phyloP scores from a whole-genome alignment of 2,113 vertebrate genomes.

The Chroicocephalus ridibundus region DNA sequence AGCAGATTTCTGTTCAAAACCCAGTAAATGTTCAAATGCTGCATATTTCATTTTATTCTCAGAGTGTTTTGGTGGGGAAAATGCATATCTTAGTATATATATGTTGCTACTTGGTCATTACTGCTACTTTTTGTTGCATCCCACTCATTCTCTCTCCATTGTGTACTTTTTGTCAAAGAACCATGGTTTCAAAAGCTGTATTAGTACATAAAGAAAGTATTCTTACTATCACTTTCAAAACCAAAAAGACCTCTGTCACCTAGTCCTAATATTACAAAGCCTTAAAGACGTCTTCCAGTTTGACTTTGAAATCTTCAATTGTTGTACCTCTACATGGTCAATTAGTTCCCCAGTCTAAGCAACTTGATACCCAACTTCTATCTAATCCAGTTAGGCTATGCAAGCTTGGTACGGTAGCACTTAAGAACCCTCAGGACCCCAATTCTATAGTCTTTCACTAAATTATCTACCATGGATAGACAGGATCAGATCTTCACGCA shows the following conservation, averaged over 20 bases:
- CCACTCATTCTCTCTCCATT: not conserved
- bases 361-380: not conserved
- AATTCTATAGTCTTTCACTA: not conserved
- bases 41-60: not conserved
- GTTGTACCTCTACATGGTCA: not conserved
- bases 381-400: not conserved
- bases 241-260: fast-evolving
- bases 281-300: not conserved
- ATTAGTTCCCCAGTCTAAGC: not conserved
- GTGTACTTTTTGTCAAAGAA: not conserved
- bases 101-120: not conserved
- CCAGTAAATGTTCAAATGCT: not conserved
- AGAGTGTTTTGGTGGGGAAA: not conserved
- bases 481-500: not conserved
- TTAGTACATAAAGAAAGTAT: not conserved
- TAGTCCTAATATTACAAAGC: not conserved
- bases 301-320: not conserved
- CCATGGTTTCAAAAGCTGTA: not conserved
- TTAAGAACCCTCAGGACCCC: not conserved
- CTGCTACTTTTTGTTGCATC: not conserved
- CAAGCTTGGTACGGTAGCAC: not conserved
- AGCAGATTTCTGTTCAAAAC: not conserved
- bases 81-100: too few species aligned
- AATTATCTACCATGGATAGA: not conserved
- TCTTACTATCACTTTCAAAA: not conserved